Base-by-base conservation (phyloP, 2,888 invertebrate genomes). In the Salpingus planirostris region DNA sequence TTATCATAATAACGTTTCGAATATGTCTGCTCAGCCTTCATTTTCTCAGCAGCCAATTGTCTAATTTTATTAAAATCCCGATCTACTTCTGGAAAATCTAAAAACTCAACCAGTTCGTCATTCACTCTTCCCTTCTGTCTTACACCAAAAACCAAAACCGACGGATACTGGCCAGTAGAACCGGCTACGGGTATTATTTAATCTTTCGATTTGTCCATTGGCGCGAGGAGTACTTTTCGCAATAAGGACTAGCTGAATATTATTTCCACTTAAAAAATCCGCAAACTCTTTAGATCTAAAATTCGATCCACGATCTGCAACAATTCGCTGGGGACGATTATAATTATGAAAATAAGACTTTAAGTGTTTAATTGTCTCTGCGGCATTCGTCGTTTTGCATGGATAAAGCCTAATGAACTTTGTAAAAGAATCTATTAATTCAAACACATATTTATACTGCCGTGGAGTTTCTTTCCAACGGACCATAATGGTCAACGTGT, bases 131-230 rank as follows among this genome's bases (percentile, higher is more conserved):
- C 46, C 21, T 37, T 33, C 27, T 55, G 52, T 15, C 43, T 15
- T 3, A 46, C 25, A 2, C 53, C 54, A 27, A 52, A 54, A 10
- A 55, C 33, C 15, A 49, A 29, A 23, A 28, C 15, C 11, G 18
- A 33, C 3, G 33, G 23, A 3, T 21, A 44, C 42, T 27, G 36
- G 35, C 15, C 35, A 2, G 38, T 38, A 1, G 28, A n/a, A 25
- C 13, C 25, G 15, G 22, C 13, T 23, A 3, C 31, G 2, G 3
- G 42, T 32, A 15, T 42, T 43, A 25, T 43, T 47, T 10, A 43
- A 32, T 11, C 46, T 25, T 21, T 50, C 48, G 2, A 43, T 40
- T 35, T 57, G 54, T 1, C 56, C 52, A 29, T 57, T 55, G 1
- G 51, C 49, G 13, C 52, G 41, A 1, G 55, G 55, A 1, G 46